Conservation (phyloP, 2,113 vertebrate species). For the Melanerpes formicivorus region DNA sequence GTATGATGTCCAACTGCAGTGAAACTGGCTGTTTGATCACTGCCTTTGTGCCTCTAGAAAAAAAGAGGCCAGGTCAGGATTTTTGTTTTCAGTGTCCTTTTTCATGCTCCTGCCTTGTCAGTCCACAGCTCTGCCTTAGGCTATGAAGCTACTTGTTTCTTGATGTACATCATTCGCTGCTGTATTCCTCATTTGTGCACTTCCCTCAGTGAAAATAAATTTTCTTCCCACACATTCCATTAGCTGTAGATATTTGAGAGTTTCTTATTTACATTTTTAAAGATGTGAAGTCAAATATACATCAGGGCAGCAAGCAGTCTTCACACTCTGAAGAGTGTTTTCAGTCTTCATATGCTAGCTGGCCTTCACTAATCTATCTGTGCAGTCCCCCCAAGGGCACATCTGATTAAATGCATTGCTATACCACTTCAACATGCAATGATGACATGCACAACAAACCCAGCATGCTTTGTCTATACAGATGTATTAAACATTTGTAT, state of each 20-base stretch:
- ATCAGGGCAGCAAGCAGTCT: neutral
- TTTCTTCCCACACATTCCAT: neutral
- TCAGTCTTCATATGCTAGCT: neutral
- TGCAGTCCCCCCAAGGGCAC: neutral
- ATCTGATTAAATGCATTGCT: neutral
- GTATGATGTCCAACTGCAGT: neutral
- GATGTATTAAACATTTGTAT: neutral
- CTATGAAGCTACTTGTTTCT: neutral
- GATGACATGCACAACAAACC: neutral
- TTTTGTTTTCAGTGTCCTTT: neutral
- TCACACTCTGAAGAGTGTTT: neutral
- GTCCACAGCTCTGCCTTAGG: neutral
- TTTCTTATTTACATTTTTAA: neutral
- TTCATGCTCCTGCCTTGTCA: neutral
- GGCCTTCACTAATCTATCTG: neutral
- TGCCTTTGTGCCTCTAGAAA: neutral
- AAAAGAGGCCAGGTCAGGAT: neutral
- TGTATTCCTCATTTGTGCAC: neutral
- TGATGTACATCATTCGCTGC: neutral
- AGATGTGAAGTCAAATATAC: neutral
- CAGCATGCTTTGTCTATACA: neutral
- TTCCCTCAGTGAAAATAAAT: neutral
- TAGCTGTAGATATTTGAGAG: neutral
- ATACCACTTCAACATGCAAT: neutral
- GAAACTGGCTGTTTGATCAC: neutral